Evolutionary conservation across 1,140 invertebrate species (phyloP).

Genomic region (Portunus trituberculatus): DNA sequence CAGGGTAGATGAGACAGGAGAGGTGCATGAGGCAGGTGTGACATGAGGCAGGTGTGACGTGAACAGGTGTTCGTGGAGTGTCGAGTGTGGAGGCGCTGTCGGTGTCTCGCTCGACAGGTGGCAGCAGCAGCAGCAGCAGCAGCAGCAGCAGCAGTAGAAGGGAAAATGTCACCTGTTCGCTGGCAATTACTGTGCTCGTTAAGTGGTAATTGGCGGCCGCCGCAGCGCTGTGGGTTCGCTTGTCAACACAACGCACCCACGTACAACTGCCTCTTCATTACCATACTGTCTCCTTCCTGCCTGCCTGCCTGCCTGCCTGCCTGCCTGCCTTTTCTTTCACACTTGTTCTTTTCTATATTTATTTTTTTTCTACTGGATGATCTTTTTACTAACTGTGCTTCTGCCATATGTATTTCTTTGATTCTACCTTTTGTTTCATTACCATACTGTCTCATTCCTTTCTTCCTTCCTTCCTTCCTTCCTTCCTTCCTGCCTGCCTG

Average conservation of each 20-base stretch:
- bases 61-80: no score
- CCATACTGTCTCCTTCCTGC: neutral
- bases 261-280: neutral
- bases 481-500: neutral
- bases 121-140: neutral
- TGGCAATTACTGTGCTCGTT: slow-evolving; percentile 12
- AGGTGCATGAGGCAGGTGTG: no score
- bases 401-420: neutral
- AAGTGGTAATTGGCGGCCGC: slow-evolving; percentile 8
- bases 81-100: no score
- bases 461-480: neutral
- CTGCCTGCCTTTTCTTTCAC: neutral
- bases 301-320: neutral
- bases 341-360: neutral
- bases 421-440: neutral
- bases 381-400: neutral
- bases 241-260: neutral
- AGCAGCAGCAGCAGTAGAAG: neutral
- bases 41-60: no score
- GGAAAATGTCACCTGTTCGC: slow-evolving; percentile 20
- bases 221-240: neutral
- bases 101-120: neutral
- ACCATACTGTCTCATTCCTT: neutral
- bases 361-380: neutral
- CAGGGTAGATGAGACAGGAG: no score